Evolutionary conservation across 2,888 invertebrate species (phyloP).

Genomic region (Melipona bicolor): DNA sequence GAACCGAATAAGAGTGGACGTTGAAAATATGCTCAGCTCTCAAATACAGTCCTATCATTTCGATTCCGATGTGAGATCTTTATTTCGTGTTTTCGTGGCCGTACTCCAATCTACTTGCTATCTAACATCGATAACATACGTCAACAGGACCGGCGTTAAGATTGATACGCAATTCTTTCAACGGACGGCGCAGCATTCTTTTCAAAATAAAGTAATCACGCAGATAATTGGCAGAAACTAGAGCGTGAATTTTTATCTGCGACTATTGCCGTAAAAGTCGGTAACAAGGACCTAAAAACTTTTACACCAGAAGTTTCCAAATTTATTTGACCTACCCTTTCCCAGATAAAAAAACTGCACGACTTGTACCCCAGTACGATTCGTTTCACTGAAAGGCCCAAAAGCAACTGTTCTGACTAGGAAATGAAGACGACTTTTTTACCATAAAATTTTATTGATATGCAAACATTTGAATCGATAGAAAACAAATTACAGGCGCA

Average conservation of each 20-base stretch:
- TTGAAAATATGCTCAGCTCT: conserved; percentile 69
- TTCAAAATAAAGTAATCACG: neutral
- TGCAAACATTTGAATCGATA: no score
- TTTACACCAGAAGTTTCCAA: no score
- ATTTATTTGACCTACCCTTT: no score
- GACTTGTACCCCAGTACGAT: no score
- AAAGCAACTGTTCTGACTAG: no score
- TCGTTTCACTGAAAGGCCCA: no score
- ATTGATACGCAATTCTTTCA: conserved; percentile 30
- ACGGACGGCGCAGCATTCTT: neutral
- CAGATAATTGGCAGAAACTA: neutral
- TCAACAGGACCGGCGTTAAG: conserved; percentile 19
- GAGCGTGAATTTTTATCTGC: conserved; percentile 5
- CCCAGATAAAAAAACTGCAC: no score
- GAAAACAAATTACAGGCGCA: no score
- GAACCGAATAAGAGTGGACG: conserved; percentile 70
- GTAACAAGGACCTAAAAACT: neutral
- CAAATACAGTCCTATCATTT: conserved; percentile 34
- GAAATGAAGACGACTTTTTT: no score
- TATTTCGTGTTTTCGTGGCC: conserved; percentile 68
- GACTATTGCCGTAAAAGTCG: neutral
- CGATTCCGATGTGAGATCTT: conserved; percentile 59
- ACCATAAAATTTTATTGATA: no score
- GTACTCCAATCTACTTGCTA: conserved; percentile 24
- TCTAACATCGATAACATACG: conserved; percentile 17